phyloP scores from a whole-genome alignment of 2,113 vertebrate species.

The Rallus limicola region DNA sequence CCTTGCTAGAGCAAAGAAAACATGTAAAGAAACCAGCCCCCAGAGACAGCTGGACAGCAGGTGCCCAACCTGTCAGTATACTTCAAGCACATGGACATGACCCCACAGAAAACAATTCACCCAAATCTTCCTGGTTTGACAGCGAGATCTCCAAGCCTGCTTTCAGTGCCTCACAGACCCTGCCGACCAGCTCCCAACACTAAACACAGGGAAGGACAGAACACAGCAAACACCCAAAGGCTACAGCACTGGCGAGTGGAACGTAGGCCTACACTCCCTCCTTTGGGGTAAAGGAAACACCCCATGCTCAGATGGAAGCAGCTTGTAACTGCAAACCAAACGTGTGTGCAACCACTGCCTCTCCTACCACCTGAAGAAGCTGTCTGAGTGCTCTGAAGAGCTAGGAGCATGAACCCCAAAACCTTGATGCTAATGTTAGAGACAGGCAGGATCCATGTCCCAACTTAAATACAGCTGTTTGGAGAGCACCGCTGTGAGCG shows the following conservation, averaged over 20 bases:
- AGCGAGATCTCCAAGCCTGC: rapidly evolving
- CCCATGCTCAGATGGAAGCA: background rate
- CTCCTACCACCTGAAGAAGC: background rate
- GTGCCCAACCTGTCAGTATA: background rate
- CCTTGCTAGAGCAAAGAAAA: background rate
- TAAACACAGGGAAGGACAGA: background rate
- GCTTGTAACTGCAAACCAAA: background rate
- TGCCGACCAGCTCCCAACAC: background rate
- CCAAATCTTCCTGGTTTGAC: background rate
- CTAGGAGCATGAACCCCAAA: background rate
- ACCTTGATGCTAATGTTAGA: background rate
- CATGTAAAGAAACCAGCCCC: background rate
- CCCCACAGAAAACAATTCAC: background rate
- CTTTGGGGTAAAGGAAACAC: background rate
- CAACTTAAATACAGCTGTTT: constrained; percentile 15
- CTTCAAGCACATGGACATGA: background rate
- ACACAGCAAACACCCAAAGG: background rate
- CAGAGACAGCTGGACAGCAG: background rate
- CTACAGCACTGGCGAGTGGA: background rate
- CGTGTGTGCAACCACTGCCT: background rate
- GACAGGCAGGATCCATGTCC: background rate
- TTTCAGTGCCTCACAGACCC: background rate
- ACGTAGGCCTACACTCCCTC: background rate
- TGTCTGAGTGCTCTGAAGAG: background rate
- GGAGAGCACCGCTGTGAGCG: background rate